These are phyloP conservation scores for Augiades crinisus DNA, from an alignment of 2,888 invertebrate genomes.

Conservation along the genomic window DNA sequence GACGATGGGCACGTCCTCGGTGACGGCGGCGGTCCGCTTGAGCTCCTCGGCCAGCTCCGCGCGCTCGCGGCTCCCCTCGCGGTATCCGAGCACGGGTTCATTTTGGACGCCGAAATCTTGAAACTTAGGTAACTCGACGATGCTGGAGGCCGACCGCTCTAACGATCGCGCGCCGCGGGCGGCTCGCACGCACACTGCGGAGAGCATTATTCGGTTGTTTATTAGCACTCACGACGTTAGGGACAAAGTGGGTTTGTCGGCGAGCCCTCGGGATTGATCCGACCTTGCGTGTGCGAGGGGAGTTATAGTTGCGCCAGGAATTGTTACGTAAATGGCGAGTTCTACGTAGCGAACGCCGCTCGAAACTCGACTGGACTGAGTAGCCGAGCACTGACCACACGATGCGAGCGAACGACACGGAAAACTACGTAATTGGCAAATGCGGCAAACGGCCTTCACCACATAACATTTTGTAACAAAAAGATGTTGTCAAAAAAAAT, in stretches of 20 bases:
- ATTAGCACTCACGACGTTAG: not conserved
- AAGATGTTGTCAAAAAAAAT: conserved; percentile 27
- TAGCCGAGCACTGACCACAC: conserved; percentile 18
- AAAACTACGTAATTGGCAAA: conserved; percentile 41
- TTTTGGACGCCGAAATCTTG: conserved; percentile 87
- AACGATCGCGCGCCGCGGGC: conserved; percentile 84
- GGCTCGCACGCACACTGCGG: conserved; percentile 42
- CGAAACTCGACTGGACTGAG: conserved; percentile 28
- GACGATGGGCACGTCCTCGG: conserved; percentile 96
- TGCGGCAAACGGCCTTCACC: conserved; percentile 53
- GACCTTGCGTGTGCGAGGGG: conserved; percentile 15
- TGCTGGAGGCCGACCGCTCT: conserved; percentile 74
- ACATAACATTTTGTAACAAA: conserved; percentile 74
- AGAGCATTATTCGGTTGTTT: conserved; percentile 34
- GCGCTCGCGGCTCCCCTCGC: conserved; percentile 91
- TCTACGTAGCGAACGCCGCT: conserved; percentile 25
- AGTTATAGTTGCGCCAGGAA: conserved; percentile 25
- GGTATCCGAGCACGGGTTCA: conserved; percentile 91
- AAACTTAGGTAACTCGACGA: conserved; percentile 84
- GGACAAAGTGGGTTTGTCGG: not conserved
- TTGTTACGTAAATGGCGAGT: conserved; percentile 46
- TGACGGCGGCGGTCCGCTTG: conserved; percentile 81
- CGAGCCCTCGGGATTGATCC: conserved; percentile 9
- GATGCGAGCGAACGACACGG: conserved; percentile 31
- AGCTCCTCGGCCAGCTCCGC: conserved; percentile 86